Base-by-base conservation (phyloP, 2,888 invertebrate species). In the Agonopterix arenella region DNA sequence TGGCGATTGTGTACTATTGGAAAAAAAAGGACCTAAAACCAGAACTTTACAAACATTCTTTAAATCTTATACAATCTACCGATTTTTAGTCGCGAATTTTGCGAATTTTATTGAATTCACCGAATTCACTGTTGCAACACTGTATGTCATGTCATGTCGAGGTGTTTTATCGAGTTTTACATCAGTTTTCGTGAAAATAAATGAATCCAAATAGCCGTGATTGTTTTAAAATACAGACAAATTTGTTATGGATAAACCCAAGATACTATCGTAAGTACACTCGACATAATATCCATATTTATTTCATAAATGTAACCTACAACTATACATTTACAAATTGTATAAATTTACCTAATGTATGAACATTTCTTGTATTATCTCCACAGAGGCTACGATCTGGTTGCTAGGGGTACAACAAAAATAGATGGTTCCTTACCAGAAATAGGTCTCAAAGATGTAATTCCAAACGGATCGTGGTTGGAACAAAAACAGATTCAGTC, bases 401-500 rank as follows among this genome's bases (percentile, higher is more conserved):
- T 89, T 8, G 66, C 62, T 1, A 79, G 70, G 67, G 85, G 84
- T 13, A 70, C 76, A 8, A 80, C 89, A n/a, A 90, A 86, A 56
- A 70, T 73, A 1, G 79, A 80, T 41, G 74, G 70, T 8, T 73
- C 80, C 8, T 64, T 92, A 28, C 92, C 92, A 0, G 89, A 83
- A 58, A 63, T 78, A 42, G 92, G 92, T 0, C 62, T 78, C 28
- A 92, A 92, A 64, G 88, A 90, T 58, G 88, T 90, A 4, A 62
- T 76, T 11, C 90, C 92, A 1, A 88, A 81, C 62, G 84, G 89
- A 8, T 89, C 91, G 0, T 92, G 91, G 92, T 66, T 92, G 9
- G 91, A 92, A 59, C 80, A 89, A 54, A 91, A 91, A 70, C 91
- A 92, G 62, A 80, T 92, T 50, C 90, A 92, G 61, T 84, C 89